phyloP scores from a whole-genome alignment of 2,113 vertebrate species.

The Budorcas taxicolor region DNA sequence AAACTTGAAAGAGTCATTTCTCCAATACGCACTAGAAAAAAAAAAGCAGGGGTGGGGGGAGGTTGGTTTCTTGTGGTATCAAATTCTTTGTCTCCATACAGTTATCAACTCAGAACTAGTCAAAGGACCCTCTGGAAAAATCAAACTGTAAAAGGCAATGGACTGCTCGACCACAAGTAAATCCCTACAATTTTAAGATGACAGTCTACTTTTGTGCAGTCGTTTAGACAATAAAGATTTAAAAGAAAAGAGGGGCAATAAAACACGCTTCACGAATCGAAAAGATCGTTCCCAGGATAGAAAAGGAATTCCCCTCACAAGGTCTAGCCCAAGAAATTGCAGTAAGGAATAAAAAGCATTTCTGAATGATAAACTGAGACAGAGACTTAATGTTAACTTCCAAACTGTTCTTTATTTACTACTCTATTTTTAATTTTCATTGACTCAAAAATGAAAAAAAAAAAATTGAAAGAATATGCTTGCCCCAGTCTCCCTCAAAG shows the following conservation, averaged over 20 bases:
- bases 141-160: slow-evolving; percentile 38
- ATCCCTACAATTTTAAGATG: slow-evolving; percentile 40
- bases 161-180: slow-evolving; percentile 30
- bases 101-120: slow-evolving; percentile 37
- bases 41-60: background rate
- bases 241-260: slow-evolving; percentile 55
- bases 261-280: slow-evolving; percentile 58
- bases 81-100: slow-evolving; percentile 49
- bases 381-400: background rate
- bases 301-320: slow-evolving; percentile 32
- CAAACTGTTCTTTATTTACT: background rate
- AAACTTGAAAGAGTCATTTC: slow-evolving; percentile 14
- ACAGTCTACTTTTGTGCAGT: slow-evolving; percentile 35
- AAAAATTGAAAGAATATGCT: background rate
- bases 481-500: background rate
- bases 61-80: slow-evolving; percentile 6
- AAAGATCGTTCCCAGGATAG: slow-evolving; percentile 24
- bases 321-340: slow-evolving; percentile 24
- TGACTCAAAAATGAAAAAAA: slow-evolving; percentile 32
- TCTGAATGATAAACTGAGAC: slow-evolving; percentile 34
- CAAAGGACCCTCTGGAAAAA: slow-evolving; percentile 53
- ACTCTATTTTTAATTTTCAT: slow-evolving; percentile 31
- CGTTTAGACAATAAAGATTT: slow-evolving; percentile 43
- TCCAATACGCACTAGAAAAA: background rate
- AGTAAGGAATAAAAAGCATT: slow-evolving; percentile 38